phyloP scores from a whole-genome alignment of 2,888 invertebrate species.

The Linyphia triangularis region DNA sequence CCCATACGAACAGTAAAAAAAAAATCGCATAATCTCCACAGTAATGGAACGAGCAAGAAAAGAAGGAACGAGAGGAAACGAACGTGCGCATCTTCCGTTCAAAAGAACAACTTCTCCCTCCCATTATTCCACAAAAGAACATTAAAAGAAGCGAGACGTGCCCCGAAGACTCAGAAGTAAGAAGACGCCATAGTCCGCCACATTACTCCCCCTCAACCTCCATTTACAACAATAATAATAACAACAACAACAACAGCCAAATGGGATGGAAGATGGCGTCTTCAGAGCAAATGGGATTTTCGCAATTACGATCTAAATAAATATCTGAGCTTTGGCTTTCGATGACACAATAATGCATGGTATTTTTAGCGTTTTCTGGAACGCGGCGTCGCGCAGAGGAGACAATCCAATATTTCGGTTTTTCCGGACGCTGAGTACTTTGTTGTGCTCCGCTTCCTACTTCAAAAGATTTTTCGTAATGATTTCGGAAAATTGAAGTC shows the following conservation, averaged over 20 bases:
- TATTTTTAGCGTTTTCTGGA: slow-evolving; percentile 1
- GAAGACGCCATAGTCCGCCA: no score
- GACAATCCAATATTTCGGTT: neutral
- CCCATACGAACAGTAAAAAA: neutral
- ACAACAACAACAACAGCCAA: neutral
- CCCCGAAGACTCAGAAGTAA: neutral
- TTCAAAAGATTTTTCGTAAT: neutral
- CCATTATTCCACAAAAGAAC: slow-evolving; percentile 24
- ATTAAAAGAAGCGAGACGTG: slow-evolving; percentile 19
- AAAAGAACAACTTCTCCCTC: neutral
- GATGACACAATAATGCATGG: slow-evolving; percentile 7
- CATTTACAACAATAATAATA: no score
- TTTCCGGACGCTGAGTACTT: neutral
- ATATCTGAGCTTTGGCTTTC: slow-evolving; percentile 28
- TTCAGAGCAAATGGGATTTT: slow-evolving; percentile 28
- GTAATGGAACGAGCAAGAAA: neutral
- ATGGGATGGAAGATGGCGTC: slow-evolving; percentile 14
- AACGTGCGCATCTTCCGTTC: neutral
- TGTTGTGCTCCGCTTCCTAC: neutral
- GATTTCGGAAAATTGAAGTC: neutral
- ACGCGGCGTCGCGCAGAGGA: no score
- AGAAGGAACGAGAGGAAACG: neutral
- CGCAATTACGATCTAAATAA: slow-evolving; percentile 51
- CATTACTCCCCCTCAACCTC: neutral
- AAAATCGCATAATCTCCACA: neutral